Evolutionary conservation across 2,888 invertebrate genomes (phyloP).

Genomic region (Aricia artaxerxes): DNA sequence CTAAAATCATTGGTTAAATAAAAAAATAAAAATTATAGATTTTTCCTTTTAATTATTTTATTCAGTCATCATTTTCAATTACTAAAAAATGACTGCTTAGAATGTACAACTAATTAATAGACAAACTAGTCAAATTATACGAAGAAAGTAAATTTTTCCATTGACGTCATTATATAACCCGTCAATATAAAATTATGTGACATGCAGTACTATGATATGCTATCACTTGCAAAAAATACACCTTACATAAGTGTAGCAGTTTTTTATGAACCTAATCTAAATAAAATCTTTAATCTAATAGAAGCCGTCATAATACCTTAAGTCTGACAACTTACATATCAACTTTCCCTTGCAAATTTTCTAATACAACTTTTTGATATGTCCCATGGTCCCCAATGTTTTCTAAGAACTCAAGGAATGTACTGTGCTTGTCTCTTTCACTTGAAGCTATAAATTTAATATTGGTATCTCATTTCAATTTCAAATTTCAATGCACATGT

Average conservation of each 20-base stretch:
- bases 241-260: conserved; percentile 1
- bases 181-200: not conserved
- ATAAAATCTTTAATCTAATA: not conserved
- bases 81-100: not conserved
- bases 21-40: too few relatives aligned
- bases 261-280: conserved; percentile 12
- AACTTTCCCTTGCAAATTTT: conserved; percentile 73
- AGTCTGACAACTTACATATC: conserved; percentile 30
- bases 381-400: not conserved
- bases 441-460: too few relatives aligned
- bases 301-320: conserved; percentile 15
- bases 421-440: too few relatives aligned
- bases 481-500: too few relatives aligned
- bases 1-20: too few relatives aligned
- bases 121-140: not conserved
- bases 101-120: too few relatives aligned
- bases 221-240: conserved; percentile 11
- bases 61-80: too few relatives aligned
- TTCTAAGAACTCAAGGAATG: not conserved
- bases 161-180: not conserved
- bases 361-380: conserved; percentile 48
- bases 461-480: too few relatives aligned
- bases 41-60: too few relatives aligned
- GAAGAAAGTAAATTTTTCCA: not conserved
- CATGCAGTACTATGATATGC: not conserved